Percentiles rank a stretch among this genome's conserved stretches.
phyloP scores from a whole-genome alignment of 2,888 invertebrate genomes.

The Aproaerema taeniolella region DNA sequence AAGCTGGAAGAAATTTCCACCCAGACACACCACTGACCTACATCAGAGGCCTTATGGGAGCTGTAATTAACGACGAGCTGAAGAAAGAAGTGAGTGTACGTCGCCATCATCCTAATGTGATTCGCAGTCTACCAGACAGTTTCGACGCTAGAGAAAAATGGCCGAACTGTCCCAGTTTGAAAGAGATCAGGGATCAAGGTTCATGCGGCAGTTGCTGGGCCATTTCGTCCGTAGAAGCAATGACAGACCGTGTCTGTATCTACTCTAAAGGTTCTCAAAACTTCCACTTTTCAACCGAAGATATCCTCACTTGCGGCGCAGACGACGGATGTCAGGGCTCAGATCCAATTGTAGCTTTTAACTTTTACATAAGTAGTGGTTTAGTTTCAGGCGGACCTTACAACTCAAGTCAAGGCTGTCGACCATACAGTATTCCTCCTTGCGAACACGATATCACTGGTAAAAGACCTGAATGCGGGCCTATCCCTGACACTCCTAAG shows the following conservation, averaged over 20 bases:
- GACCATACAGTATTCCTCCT: too few species aligned
- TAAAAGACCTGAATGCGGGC: conserved; percentile 86
- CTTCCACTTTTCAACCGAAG: conserved; percentile 79
- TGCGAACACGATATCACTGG: conserved; percentile 78
- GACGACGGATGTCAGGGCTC: conserved; percentile 84
- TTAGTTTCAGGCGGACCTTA: conserved; percentile 8
- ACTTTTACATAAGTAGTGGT: background rate
- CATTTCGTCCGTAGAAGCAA: conserved; percentile 87
- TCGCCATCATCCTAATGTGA: too few species aligned
- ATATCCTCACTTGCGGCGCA: conserved; percentile 83
- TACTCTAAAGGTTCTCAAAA: too few species aligned
- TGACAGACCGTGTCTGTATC: conserved; percentile 89
- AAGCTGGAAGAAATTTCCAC: too few species aligned
- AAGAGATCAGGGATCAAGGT: too few species aligned
- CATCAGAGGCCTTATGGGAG: too few species aligned
- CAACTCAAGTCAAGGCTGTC: conserved; percentile 1
- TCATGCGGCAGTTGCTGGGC: too few species aligned
- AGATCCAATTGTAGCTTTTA: conserved; percentile 37
- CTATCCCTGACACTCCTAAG: conserved; percentile 89
- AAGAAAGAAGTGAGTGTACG: too few species aligned
- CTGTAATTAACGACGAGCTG: too few species aligned
- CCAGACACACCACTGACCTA: too few species aligned
- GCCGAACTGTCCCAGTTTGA: conserved; percentile 89
- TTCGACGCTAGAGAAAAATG: conserved; percentile 88
- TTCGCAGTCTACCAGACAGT: conserved; percentile 76